Percentiles rank a stretch among this genome's conserved stretches.
Evolutionary conservation across 2,113 vertebrate genomes (phyloP).

Genomic region (Peucedramus taeniatus): DNA sequence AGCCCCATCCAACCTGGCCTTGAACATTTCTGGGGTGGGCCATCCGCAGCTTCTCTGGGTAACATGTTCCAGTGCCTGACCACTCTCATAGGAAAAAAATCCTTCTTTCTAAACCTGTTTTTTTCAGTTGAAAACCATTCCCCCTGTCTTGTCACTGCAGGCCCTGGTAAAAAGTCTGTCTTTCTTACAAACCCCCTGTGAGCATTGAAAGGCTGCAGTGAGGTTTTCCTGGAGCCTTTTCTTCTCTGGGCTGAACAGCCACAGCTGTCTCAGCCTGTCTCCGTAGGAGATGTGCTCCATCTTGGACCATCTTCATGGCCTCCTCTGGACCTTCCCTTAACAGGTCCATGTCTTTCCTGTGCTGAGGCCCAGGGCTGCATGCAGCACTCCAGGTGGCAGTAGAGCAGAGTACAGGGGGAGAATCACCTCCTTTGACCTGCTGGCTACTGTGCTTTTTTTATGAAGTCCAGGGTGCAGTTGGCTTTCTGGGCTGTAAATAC

Average conservation of each 20-base stretch:
- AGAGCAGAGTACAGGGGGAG: not conserved
- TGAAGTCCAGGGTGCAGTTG: rapidly evolving
- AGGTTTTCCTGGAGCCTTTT: not conserved
- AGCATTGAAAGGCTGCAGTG: not conserved
- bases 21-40: not conserved
- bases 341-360: not conserved
- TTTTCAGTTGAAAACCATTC: not conserved
- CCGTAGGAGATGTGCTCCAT: not conserved
- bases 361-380: not conserved
- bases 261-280: not conserved
- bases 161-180: not conserved
- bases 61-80: not conserved
- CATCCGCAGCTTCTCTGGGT: not conserved
- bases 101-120: not conserved
- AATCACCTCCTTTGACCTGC: not conserved
- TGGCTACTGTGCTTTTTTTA: rapidly evolving
- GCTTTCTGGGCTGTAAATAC: not conserved
- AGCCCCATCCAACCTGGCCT: not conserved
- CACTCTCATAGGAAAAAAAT: not conserved
- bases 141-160: not conserved
- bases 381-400: not conserved
- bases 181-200: not conserved
- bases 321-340: not conserved
- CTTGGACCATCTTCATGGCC: not conserved
- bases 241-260: not conserved